Base-by-base conservation (phyloP, 2,888 invertebrate species). In the Prosopocoilus inquinatus region DNA sequence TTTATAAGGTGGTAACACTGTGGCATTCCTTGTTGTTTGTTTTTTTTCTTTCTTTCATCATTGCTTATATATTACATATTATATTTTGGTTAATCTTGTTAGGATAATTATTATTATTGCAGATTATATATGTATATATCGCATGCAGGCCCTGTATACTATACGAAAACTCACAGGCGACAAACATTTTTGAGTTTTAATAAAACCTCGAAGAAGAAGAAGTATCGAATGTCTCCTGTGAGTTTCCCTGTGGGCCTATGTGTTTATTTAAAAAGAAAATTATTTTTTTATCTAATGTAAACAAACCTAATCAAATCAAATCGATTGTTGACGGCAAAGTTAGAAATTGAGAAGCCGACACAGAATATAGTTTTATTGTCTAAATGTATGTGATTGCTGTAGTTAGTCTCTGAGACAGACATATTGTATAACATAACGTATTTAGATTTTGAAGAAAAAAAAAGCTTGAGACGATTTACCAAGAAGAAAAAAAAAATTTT, bases 361-460 rank as follows among this genome's bases (percentile, higher is more conserved):
- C 64, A 65, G 59, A 64, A 64, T 67, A 70, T 68, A 67, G 67
- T 69, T 69, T 72, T 67, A 70, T 69, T 69, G 71, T 73, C 71
- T 74, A 72, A 70, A 69, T 74, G 70, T 72, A 68, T 70, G 71
- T 72, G 71, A 70, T 72, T 68, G 69, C 69, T 65, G 71, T 72
- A 70, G 70, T 57, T 60, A 55, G 57, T 55, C 50, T 47, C 50
- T 47, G 36, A 47, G 36, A 35, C 36, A 47, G 47, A 28, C 20
- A 3, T 28, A 28, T 28, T 28, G 20, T 28, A 28, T 28, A 28
- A 28, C 43, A 43, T 43, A 16, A 43, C 11, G 28, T 34, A 47
- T 12, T 12, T 13, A 35, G 47, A 43, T 41, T 20, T 20, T 43
- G 32, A 43, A 41, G 32, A 20, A 11, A 38, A 39, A 38, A 41